Evolutionary conservation across 2,888 invertebrate species (phyloP).

Genomic region (Aphidoletes aphidimyza): DNA sequence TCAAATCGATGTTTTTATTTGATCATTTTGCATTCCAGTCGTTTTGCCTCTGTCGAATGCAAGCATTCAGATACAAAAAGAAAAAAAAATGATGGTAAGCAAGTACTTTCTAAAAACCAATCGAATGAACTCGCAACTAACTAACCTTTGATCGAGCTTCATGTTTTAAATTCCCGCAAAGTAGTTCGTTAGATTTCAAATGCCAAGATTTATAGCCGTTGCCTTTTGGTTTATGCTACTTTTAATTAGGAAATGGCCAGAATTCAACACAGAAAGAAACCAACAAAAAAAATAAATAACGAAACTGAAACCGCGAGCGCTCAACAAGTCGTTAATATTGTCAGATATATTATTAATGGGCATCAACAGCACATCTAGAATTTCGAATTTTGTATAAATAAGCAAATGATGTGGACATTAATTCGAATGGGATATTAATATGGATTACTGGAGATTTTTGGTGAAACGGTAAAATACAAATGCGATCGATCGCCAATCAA

Average conservation of each 20-base stretch:
- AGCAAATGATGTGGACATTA: background rate
- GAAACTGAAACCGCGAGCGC: background rate
- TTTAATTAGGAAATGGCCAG: constrained; percentile 34
- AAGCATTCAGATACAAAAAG: background rate
- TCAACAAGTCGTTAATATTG: constrained; percentile 34
- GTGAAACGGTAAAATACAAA: constrained; percentile 43
- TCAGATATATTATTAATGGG: constrained; percentile 34
- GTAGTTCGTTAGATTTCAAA: constrained; percentile 28
- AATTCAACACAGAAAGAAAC: background rate
- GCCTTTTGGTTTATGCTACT: constrained; percentile 22
- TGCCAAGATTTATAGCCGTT: constrained; percentile 6
- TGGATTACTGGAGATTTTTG: constrained; percentile 16
- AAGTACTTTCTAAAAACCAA: constrained; percentile 16
- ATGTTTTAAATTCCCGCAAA: background rate
- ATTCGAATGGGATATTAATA: constrained; percentile 12
- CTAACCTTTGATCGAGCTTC: constrained; percentile 28
- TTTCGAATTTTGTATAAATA: background rate
- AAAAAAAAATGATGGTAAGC: background rate
- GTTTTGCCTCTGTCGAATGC: background rate
- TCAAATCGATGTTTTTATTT: constrained; percentile 44
- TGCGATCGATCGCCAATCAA: background rate
- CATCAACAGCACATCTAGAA: constrained; percentile 3
- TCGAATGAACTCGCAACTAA: constrained; percentile 1
- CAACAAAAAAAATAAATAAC: background rate
- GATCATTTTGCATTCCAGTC: background rate